phyloP scores from a whole-genome alignment of 2,888 invertebrate species.

The Aethes cnicana region DNA sequence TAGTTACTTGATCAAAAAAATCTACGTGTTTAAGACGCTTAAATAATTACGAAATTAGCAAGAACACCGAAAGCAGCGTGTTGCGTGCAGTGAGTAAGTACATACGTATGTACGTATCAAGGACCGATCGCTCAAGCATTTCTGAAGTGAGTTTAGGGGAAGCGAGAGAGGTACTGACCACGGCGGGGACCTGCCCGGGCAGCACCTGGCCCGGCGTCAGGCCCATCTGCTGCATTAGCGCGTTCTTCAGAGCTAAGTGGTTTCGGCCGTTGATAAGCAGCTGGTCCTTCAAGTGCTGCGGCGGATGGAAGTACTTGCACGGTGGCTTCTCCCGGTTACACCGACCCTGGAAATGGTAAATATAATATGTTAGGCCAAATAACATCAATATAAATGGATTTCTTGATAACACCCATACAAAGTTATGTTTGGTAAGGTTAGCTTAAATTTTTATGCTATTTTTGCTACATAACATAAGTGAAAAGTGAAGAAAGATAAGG shows the following conservation, averaged over 20 bases:
- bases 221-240: constrained; percentile 98
- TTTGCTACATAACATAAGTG: constrained; percentile 39
- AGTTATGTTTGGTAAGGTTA: constrained; percentile 34
- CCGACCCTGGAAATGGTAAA: constrained; percentile 90
- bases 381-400: constrained; percentile 22
- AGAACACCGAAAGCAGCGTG: constrained; percentile 77
- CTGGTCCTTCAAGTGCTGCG: constrained; percentile 99
- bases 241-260: constrained; percentile 99
- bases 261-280: constrained; percentile 99
- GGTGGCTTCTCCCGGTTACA: constrained; percentile 99
- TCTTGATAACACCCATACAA: constrained; percentile 21
- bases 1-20: constrained; percentile 38
- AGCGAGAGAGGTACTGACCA: constrained; percentile 86
- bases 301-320: constrained; percentile 99
- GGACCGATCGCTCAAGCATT: constrained; percentile 77
- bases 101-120: constrained; percentile 54
- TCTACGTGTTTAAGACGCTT: constrained; percentile 67
- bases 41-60: constrained; percentile 60
- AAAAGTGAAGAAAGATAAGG: constrained; percentile 56
- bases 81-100: constrained; percentile 73
- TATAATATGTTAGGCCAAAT: constrained; percentile 2
- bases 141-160: constrained; percentile 34
- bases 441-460: constrained; percentile 38
- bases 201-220: constrained; percentile 95
- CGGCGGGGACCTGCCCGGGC: constrained; percentile 95